These are phyloP conservation scores for Epistrophe eligans DNA, from an alignment of 2,888 invertebrate species.

Conservation along the genomic window DNA sequence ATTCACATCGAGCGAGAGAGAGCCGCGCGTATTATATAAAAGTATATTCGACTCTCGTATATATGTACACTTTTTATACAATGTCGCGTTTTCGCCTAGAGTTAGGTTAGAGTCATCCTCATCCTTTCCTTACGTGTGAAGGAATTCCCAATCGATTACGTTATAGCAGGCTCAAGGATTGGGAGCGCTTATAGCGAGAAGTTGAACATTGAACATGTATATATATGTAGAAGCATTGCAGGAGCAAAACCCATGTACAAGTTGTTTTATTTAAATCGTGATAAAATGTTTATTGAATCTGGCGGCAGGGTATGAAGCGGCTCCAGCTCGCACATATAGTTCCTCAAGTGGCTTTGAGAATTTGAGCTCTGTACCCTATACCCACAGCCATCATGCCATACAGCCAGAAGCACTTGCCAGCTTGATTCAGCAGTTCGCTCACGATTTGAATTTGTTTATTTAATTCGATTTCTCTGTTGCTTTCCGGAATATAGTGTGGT, in stretches of 20 bases:
- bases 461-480: conserved; percentile 82
- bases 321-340: background rate
- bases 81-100: conserved; percentile 62
- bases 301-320: conserved; percentile 54
- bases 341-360: conserved; percentile 60
- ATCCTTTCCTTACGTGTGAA: conserved; percentile 45
- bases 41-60: background rate
- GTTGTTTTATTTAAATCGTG: conserved; percentile 82
- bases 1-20: conserved; percentile 12
- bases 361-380: conserved; percentile 7
- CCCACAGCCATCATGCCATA: background rate
- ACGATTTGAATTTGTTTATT: conserved; percentile 84
- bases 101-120: conserved; percentile 43
- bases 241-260: conserved; percentile 71
- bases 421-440: conserved; percentile 81
- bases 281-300: conserved; percentile 81
- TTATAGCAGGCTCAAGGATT: conserved; percentile 56
- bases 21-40: background rate
- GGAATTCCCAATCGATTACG: conserved; percentile 75
- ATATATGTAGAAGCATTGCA: background rate
- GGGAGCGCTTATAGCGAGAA: conserved; percentile 17
- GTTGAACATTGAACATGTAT: background rate
- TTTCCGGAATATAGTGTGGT: conserved; percentile 42
- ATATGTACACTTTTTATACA: conserved; percentile 7
- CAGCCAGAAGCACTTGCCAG: conserved; percentile 37